A percentile compares a stretch with the other conserved stretches of the same genome.
Evolutionary conservation across 2,888 invertebrate species (phyloP).

Genomic region (Drosophila nr. medialis): DNA sequence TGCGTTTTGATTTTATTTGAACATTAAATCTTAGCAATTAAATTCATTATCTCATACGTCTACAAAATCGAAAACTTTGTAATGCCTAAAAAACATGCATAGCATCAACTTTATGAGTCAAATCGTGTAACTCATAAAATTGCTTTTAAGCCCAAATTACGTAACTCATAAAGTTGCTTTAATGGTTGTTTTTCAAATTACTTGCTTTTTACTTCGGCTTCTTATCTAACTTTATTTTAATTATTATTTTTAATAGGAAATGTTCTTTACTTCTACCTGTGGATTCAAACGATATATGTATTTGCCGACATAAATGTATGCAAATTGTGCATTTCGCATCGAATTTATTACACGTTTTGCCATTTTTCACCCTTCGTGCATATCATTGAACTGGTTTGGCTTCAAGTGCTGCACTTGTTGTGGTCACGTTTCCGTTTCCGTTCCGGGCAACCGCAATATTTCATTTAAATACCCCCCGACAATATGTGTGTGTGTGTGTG

Average conservation of each 20-base stretch:
- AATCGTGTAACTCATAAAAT: background rate
- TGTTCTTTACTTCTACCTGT: background rate
- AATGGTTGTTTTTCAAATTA: background rate
- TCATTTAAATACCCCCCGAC: slow-evolving; percentile 34
- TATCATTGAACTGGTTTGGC: slow-evolving; percentile 37
- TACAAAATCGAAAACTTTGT: background rate
- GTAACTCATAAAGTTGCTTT: background rate
- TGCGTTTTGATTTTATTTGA: background rate
- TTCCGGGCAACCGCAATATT: slow-evolving; percentile 35
- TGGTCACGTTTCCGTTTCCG: slow-evolving; percentile 69
- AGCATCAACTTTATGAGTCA: background rate
- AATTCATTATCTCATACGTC: background rate
- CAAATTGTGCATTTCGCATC: slow-evolving; percentile 42
- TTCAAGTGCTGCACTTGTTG: slow-evolving; percentile 41
- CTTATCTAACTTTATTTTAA: background rate
- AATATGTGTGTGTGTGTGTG: slow-evolving; percentile 1
- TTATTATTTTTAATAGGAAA: background rate
- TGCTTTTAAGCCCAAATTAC: no score
- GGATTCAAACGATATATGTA: slow-evolving; percentile 23
- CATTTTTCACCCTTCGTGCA: slow-evolving; percentile 3
- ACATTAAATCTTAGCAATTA: background rate
- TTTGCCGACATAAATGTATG: slow-evolving; percentile 39
- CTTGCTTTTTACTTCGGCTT: background rate
- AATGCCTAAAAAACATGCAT: background rate
- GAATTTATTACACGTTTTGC: slow-evolving; percentile 29